Percentiles rank a stretch among this genome's conserved stretches.
Evolutionary conservation across 2,888 invertebrate genomes (phyloP).

Genomic region (Epinotia ramella): DNA sequence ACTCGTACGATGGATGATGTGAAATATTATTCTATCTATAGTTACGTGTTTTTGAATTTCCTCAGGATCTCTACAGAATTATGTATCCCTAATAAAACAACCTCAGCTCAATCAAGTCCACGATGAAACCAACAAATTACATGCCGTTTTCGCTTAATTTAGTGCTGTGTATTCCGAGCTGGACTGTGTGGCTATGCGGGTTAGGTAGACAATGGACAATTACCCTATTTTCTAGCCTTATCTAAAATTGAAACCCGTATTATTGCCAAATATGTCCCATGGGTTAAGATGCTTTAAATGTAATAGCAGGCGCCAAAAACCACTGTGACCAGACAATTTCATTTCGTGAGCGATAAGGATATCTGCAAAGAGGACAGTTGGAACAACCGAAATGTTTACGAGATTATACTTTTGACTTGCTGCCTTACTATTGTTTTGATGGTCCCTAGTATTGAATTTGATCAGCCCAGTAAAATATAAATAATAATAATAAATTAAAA

Average conservation of each 20-base stretch:
- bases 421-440: background rate
- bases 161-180: conserved; percentile 40
- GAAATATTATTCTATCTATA: no score
- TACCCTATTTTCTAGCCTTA: conserved; percentile 66
- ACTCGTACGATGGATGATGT: no score
- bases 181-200: conserved; percentile 24
- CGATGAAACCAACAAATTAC: conserved; percentile 34
- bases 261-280: conserved; percentile 66
- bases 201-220: conserved; percentile 57
- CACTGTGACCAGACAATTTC: conserved; percentile 34
- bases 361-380: background rate
- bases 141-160: conserved; percentile 29
- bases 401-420: background rate
- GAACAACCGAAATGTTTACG: background rate
- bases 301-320: conserved; percentile 43
- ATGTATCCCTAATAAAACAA: conserved; percentile 20
- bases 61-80: background rate
- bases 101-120: conserved; percentile 27
- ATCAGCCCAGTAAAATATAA: no score
- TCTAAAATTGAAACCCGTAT: conserved; percentile 75
- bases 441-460: no score
- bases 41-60: background rate
- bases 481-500: no score
- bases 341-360: conserved; percentile 14
- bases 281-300: conserved; percentile 50